Percentiles rank a stretch among this genome's conserved stretches.
phyloP scores from a whole-genome alignment of 2,113 vertebrate genomes.

The Steatornis caripensis region DNA sequence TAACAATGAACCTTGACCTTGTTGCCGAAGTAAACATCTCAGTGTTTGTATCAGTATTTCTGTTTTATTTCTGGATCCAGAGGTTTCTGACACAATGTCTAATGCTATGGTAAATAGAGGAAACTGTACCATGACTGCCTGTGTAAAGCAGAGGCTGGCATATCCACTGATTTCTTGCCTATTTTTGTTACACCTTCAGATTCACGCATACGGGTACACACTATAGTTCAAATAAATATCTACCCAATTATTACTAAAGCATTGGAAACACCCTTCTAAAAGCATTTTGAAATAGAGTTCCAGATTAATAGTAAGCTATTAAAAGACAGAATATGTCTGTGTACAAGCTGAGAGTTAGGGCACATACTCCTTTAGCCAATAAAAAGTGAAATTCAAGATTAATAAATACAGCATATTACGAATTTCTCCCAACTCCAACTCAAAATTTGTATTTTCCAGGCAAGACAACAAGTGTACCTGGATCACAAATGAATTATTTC shows the following conservation, averaged over 20 bases:
- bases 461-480: neutral
- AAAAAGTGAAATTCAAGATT: neutral
- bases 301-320: neutral
- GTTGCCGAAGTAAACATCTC: neutral
- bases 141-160: neutral
- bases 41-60: neutral
- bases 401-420: neutral
- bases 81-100: neutral
- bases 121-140: neutral
- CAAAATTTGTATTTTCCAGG: neutral
- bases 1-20: neutral
- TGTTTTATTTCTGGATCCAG: neutral
- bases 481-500: neutral
- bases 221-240: neutral
- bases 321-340: neutral
- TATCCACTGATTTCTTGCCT: neutral
- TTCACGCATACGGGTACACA: accelerated
- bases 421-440: neutral
- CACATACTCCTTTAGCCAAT: neutral
- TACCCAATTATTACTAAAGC: neutral
- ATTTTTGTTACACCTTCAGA: neutral
- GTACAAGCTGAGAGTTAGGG: neutral
- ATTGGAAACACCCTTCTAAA: neutral
- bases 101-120: neutral
- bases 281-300: neutral